These are phyloP conservation scores for Lingula anatina DNA, from an alignment of 2,888 invertebrate species.

Conservation along the genomic window DNA sequence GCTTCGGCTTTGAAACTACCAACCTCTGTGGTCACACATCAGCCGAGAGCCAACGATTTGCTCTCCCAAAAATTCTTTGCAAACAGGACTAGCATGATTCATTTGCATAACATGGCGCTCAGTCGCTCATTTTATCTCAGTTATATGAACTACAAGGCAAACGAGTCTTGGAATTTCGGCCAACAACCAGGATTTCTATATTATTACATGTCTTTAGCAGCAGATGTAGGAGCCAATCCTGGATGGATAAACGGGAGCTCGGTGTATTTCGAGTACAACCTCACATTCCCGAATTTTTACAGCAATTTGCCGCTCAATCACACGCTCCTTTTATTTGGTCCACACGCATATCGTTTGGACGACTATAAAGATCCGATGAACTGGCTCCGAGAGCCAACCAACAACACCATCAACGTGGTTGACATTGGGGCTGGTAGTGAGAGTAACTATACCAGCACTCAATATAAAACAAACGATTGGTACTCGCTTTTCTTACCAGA, in stretches of 20 bases:
- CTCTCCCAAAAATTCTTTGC: conserved; percentile 78
- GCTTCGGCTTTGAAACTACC: conserved; percentile 78
- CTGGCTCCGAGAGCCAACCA: conserved; percentile 86
- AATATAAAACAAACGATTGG: conserved; percentile 91
- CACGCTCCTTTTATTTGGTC: conserved; percentile 89
- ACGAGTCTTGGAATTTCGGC: conserved; percentile 58
- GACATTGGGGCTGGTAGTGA: conserved; percentile 66
- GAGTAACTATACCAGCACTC: conserved; percentile 84
- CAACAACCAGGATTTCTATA: conserved; percentile 98
- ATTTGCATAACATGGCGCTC: conserved; percentile 94
- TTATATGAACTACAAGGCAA: conserved; percentile 36
- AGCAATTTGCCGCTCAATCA: conserved; percentile 88
- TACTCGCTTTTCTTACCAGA: conserved; percentile 89
- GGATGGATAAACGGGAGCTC: conserved; percentile 77
- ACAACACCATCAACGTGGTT: conserved; percentile 73
- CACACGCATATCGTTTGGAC: conserved; percentile 68
- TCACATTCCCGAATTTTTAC: conserved; percentile 89
- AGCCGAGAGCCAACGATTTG: conserved; percentile 45
- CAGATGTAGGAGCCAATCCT: conserved; percentile 89
- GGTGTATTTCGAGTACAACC: conserved; percentile 89
- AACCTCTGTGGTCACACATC: conserved; percentile 79
- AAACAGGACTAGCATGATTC: conserved; percentile 86
- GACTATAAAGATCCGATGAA: conserved; percentile 77
- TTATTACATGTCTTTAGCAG: conserved; percentile 87
- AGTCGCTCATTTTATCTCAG: conserved; percentile 79